Conservation (phyloP, 2,113 vertebrate species). For the Dromaius novaehollandiae region DNA sequence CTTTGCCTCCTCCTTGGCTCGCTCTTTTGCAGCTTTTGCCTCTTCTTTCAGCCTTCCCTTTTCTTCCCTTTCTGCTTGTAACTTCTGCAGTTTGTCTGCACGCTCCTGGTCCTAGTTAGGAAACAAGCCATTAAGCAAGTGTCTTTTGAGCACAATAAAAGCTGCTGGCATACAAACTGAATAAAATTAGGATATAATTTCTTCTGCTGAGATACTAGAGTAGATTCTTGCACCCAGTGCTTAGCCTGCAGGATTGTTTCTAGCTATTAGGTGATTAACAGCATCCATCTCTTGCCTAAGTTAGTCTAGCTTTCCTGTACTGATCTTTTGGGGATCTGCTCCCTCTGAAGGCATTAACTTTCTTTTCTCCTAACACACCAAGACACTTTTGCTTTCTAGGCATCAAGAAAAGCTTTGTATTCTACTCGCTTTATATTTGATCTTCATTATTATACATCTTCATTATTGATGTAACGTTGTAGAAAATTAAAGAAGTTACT, state of each 20-base stretch:
- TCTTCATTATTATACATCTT: background rate
- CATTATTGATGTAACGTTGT: fast-evolving
- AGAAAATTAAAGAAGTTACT: background rate
- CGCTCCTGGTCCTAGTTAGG: constrained; percentile 78
- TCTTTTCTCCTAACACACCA: background rate
- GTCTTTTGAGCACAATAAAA: fast-evolving
- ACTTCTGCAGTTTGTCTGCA: constrained; percentile 75
- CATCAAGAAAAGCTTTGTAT: background rate
- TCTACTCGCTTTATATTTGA: background rate
- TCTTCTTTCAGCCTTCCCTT: constrained; percentile 86
- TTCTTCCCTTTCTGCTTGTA: constrained; percentile 82
- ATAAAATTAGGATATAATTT: fast-evolving
- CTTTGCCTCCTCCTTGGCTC: constrained; percentile 87
- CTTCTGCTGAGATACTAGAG: background rate
- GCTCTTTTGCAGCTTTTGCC: constrained; percentile 69
- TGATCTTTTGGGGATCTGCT: background rate
- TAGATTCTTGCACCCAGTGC: fast-evolving
- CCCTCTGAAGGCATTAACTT: background rate
- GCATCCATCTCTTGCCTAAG: background rate
- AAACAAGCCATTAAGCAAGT: background rate
- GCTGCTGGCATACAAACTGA: background rate
- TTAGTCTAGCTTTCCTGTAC: background rate
- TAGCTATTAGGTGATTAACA: background rate
- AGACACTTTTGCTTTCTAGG: background rate
- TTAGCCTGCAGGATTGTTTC: background rate